A percentile compares a stretch with the other conserved stretches of the same genome.
Conservation (phyloP, 2,113 vertebrate species). For the Misgurnus mizolepis region DNA sequence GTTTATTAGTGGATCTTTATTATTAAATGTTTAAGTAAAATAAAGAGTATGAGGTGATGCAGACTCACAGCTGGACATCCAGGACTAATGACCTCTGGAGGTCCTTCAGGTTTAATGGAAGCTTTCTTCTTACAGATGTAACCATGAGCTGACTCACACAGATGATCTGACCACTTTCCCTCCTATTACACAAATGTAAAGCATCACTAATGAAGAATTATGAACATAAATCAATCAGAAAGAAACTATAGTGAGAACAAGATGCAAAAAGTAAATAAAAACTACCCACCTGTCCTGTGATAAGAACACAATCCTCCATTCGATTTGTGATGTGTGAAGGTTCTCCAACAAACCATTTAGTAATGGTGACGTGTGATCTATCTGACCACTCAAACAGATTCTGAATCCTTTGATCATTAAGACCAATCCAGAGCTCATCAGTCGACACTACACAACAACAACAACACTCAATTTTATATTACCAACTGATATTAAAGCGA, state of each 20-base stretch:
- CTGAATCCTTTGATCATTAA: conserved; percentile 88
- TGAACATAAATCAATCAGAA: neutral
- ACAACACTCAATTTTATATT: no score
- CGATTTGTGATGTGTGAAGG: conserved; percentile 84
- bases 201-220: no score
- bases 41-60: no score
- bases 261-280: neutral
- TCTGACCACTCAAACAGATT: conserved; percentile 95
- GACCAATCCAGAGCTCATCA: conserved; percentile 90
- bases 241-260: neutral
- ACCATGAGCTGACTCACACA: conserved; percentile 81
- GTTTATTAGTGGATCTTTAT: no score
- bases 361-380: conserved; percentile 85
- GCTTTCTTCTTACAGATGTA: conserved; percentile 92
- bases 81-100: conserved; percentile 62
- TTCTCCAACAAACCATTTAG: conserved; percentile 84
- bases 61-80: conserved; percentile 85
- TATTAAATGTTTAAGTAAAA: no score
- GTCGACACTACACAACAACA: conserved; percentile 67
- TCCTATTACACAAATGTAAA: conserved; percentile 68
- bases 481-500: no score
- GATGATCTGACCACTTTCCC: conserved; percentile 87
- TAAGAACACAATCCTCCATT: conserved; percentile 91
- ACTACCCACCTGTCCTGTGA: conserved; percentile 83
- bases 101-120: conserved; percentile 61